A percentile compares a stretch with the other conserved stretches of the same genome.
phyloP scores from a whole-genome alignment of 2,888 invertebrate genomes.

The Pristionchus entomophagus region DNA sequence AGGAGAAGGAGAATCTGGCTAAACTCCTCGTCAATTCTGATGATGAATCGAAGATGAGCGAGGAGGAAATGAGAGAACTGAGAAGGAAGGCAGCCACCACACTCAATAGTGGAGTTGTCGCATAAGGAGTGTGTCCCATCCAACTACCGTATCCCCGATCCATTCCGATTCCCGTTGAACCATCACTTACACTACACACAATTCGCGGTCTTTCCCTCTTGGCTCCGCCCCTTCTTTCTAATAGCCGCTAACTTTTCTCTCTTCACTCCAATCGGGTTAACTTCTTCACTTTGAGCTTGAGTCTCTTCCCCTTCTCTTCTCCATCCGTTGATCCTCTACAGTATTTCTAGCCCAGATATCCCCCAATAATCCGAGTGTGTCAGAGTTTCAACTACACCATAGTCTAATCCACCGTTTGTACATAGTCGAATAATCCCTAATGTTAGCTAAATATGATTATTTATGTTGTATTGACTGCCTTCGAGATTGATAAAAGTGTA shows the following conservation, averaged over 20 bases:
- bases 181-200: constrained; percentile 5
- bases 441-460: constrained; percentile 35
- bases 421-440: neutral
- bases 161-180: neutral
- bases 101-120: constrained; percentile 41
- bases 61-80: constrained; percentile 35
- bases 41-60: constrained; percentile 27
- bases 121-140: constrained; percentile 1
- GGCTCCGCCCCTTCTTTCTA: neutral
- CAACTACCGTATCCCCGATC: neutral
- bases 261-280: constrained; percentile 19
- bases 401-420: neutral
- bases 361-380: constrained; percentile 1
- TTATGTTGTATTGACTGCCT: constrained; percentile 1
- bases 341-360: constrained; percentile 11
- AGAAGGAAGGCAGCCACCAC: constrained; percentile 23
- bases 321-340: neutral
- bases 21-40: constrained; percentile 14
- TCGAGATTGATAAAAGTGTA: neutral
- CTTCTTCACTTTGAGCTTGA: constrained; percentile 24
- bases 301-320: neutral
- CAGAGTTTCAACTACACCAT: neutral
- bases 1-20: constrained; percentile 68
- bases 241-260: neutral
- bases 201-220: constrained; percentile 28